phyloP scores from a whole-genome alignment of 2,113 vertebrate species.

The Sapajus apella region DNA sequence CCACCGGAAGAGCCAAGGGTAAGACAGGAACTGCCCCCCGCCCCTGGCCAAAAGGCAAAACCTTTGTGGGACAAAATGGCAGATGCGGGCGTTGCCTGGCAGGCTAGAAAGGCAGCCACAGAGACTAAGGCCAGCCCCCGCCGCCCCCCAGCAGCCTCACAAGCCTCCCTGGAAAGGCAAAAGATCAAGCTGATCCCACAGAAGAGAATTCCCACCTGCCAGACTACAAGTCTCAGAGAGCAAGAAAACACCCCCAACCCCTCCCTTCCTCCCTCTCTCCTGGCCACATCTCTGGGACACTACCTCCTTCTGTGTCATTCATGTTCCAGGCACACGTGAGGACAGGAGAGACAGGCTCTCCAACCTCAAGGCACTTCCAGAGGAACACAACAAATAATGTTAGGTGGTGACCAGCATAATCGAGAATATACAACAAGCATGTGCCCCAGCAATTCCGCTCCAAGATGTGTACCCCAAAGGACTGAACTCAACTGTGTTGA shows the following conservation, averaged over 20 bases:
- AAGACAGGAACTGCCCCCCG: neutral
- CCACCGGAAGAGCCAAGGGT: neutral
- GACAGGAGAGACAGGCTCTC: neutral
- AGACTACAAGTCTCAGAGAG: neutral
- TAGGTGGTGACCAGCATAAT: neutral
- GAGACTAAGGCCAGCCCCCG: neutral
- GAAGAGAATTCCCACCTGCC: neutral
- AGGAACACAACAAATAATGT: neutral
- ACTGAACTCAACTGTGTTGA: neutral
- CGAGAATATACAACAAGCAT: neutral
- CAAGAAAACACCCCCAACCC: neutral
- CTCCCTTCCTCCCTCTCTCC: neutral
- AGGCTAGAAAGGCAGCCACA: neutral
- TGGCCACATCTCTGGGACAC: neutral
- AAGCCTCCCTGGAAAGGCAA: neutral
- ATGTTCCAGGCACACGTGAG: neutral
- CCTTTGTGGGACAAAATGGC: neutral
- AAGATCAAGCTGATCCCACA: neutral
- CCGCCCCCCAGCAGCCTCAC: neutral
- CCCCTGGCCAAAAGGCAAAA: constrained; percentile 1
- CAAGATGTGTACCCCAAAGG: neutral
- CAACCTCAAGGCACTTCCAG: neutral
- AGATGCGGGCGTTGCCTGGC: neutral
- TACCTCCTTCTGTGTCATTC: neutral
- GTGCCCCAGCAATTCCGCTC: neutral